Base-by-base conservation (phyloP, 1,140 invertebrate genomes). In the Drosophila bipectinata region DNA sequence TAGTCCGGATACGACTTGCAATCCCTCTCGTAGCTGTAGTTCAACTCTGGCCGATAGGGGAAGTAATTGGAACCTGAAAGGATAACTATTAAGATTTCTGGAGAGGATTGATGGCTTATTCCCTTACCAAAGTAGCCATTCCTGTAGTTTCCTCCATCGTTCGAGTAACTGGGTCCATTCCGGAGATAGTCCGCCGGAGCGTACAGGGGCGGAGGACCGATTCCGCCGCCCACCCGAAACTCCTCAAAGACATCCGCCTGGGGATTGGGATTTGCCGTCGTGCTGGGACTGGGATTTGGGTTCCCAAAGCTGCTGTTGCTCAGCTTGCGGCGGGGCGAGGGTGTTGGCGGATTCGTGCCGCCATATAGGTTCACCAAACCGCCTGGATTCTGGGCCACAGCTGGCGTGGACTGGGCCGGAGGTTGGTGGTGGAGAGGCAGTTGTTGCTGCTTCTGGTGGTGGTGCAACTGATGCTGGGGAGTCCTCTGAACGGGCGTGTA, bases 291-390 rank as follows among this genome's bases (percentile, higher is more conserved):
- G 44, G 44, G 18, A 44, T 47, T 47, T 10, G 44, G 44, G 7
- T 63, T 80, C 28, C 41, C 66, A 32, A 84, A 91, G 37, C 80
- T 91, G 14, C 95, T 94, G 32, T 93, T 94, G 67, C 94, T 95
- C 15, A 94, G 94, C 90, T 95, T 96, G 55, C 95, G 93, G 34
- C 95, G 92, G 0, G 95, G 95, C 32, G 94, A 95, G 0, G 95
- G 95, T 12, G 95, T 95, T n/a, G 95, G 94, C 0, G 94, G 94
- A 59, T 94, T 93, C 1, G 83, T 90, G 1, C 77, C 68, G 9
- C 84, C 67, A 47, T 81, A 91, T 7, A 91, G 69, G 47, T 67
- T 79, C 1, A 66, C 92, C 91, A 71, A 10, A 3, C 28, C 93
- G 91, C 15, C 92, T 92, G 71, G 90, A 91, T 24, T 92, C 92